Evolutionary conservation across 2,888 invertebrate species (phyloP).

Genomic region (Lasius platythorax): DNA sequence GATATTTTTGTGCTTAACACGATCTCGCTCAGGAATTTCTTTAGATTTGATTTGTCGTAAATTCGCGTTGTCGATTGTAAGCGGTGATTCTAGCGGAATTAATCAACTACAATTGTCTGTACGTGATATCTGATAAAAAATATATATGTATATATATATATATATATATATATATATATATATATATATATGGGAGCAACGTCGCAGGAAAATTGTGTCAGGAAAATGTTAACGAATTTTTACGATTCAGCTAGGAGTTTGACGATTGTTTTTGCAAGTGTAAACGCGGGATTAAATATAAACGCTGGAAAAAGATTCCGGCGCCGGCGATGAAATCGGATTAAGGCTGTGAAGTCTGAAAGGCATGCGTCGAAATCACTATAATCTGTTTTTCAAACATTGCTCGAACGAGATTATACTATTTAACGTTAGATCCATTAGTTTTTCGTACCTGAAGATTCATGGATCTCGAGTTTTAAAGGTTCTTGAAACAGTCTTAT

Average conservation of each 20-base stretch:
- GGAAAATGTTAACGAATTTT: conserved; percentile 27
- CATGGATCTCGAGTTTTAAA: conserved; percentile 45
- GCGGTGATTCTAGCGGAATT: conserved; percentile 9
- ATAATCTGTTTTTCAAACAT: conserved; percentile 66
- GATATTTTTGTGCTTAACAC: conserved; percentile 22
- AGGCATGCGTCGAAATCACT: conserved; percentile 63
- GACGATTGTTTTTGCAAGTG: conserved; percentile 25
- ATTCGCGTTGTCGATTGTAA: conserved; percentile 12
- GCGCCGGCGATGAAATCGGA: conserved; percentile 56
- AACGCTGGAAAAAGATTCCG: conserved; percentile 32
- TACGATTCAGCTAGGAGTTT: conserved; percentile 30
- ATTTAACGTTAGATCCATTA: conserved; percentile 14
- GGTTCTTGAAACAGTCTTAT: conserved; percentile 48
- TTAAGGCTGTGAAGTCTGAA: conserved; percentile 10
- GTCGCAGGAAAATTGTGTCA: conserved; percentile 40
- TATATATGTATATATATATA: not conserved
- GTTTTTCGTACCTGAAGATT: conserved; percentile 15
- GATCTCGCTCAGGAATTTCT: conserved; percentile 46
- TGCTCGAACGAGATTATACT: conserved; percentile 1
- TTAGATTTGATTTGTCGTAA: conserved; percentile 44
- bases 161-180: not conserved
- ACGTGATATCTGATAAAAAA: conserved; percentile 27
- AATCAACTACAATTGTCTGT: conserved; percentile 35
- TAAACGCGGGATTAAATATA: conserved; percentile 44
- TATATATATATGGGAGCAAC: conserved; percentile 7